Base-by-base conservation (phyloP, 2,113 vertebrate genomes). In the Asarcornis scutulata region DNA sequence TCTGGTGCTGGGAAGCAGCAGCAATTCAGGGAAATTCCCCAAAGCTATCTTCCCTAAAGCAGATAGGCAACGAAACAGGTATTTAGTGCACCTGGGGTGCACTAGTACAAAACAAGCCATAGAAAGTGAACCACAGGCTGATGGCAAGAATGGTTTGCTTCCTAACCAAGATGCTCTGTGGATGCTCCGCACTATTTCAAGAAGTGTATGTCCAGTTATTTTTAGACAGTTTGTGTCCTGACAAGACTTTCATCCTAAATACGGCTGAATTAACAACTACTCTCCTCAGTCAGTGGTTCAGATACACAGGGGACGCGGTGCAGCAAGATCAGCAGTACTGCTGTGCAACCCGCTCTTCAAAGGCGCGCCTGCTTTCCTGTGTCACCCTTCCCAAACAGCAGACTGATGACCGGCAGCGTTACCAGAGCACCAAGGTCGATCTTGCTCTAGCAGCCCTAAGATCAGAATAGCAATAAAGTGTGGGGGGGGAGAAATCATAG, bases 91-190 rank as follows among this genome's bases (percentile, higher is more conserved):
- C 8, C 2, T 9, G 13, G 23, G 38, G 50, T 9, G 17, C 4
- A 76, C 46, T 0, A 0, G n/a, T 9, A 8, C 40, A 46, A 71
- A 55, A 80, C 23, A 63, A 91, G 44, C 7, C 26, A 53, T 16
- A 58, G 53, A 85, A 68, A 63, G 25, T 1, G 0, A 0, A 1
- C 2, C 1, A 2, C 2, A 48, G 14, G 22, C 0, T 52, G 25
- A 63, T 11, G 17, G 9, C 1, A 84, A 64, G 83, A 87, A 46
- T 0, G 3, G 12, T 16, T 80, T 69, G 72, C 63, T 67, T 91
- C 81, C 84, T 32, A 87, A 59, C 10, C 27, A 71, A 40, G n/a
- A 15, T n/a, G 9, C 38, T 73, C 18, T 67, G 11, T 12, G 31
- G 32, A 86, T 50, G 77, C 16, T 79, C 48, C 40, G 48, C 6